Evolutionary conservation across 1,140 invertebrate species (phyloP), one percentile per base, ranked within the genome.

Genomic region (Armadillidium nasatum): DNA sequence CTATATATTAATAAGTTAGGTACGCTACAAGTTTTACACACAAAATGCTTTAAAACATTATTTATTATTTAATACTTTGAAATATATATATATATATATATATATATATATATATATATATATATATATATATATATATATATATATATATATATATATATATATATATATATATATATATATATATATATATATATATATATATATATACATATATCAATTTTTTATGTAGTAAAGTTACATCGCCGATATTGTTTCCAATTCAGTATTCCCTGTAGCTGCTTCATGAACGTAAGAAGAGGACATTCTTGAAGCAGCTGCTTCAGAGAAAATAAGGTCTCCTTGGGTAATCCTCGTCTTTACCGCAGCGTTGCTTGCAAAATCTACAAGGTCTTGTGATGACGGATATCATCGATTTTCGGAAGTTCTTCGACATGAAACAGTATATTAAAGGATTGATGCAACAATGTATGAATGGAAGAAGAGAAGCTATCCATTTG

Each of bases 391-490:
- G 50, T 19, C 50, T 13, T 3, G 50, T 60, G 11, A 60, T 60
- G 2, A 60, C 50, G 3, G 11, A 1, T 13, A 60, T 60, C 82
- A 87, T 83, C 71, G 86, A 85, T 4, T 83, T 77, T 3, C 86
- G 81, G 78, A 88, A 88, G 71, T 86, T 87, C 75, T 84, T 85
- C 6, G 87, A 87, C 87, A 87, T 88, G 80, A 87, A 86, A n/a
- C 85, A 85, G 80, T 88, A 88, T 75, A 88, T 86, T 78, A 88
- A 81, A 7, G 87, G 87, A 82, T 88, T 88, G 44, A 87, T 81
- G 78, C 86, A 86, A 23, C 82, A 84, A 76, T 86, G 85, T n/a
- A 84, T 76, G 77, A 85, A 84, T 3, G 84, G 84, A 11, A 85
- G 80, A 0, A 84, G 77, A 22, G 79, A 74, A 60, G 84, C 83